Base-by-base conservation (phyloP, 2,113 vertebrate species). In the Anhinga anhinga region DNA sequence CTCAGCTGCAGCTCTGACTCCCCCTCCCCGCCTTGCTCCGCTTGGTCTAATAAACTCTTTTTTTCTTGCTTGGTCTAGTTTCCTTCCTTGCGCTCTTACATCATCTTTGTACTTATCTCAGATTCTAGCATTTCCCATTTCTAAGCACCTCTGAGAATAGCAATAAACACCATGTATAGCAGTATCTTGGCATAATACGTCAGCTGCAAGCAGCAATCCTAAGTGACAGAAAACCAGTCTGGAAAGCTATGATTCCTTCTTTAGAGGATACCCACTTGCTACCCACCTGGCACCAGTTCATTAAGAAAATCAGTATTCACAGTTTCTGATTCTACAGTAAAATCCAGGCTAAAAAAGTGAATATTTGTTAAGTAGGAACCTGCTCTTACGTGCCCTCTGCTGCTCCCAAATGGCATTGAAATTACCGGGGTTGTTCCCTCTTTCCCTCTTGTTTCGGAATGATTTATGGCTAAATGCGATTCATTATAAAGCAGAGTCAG, bases 401-500 rank as follows among this genome's bases (percentile, higher is more conserved):
- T 93, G 97, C 82, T 95, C 58, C 86, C 72, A 67, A 12, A 66
- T 16, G n/a, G 81, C 90, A 93, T 0, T 82, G 87, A 76, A 85
- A 78, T 59, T 21, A 66, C 72, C 62, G 42, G 77, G 74, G n/a
- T 65, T 56, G 27, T 16, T 82, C 55, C 87, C 90, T 45, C 50
- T 38, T 88, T 80, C 44, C 52, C 26, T 49, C 47, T 56, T 18
- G n/a, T 95, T 95, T 86, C 96, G 91, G 77, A 90, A 85, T 96
- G 95, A 98, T 95, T 97, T 98, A 97, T 88, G 90, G 62, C 88
- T 90, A 95, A 97, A 97, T 86, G 90, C 88, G 96, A 86, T 89
- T 96, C 94, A 96, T 87, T 88, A 82, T 71, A 97, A 97, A 98
- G 97, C 86, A 94, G 96, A 98, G 95, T 63, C 94, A 97, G 95